Percentiles rank a stretch among this genome's conserved stretches.
These are phyloP conservation scores for Stramonita haemastoma DNA, from an alignment of 2,888 invertebrate species.

Conservation along the genomic window DNA sequence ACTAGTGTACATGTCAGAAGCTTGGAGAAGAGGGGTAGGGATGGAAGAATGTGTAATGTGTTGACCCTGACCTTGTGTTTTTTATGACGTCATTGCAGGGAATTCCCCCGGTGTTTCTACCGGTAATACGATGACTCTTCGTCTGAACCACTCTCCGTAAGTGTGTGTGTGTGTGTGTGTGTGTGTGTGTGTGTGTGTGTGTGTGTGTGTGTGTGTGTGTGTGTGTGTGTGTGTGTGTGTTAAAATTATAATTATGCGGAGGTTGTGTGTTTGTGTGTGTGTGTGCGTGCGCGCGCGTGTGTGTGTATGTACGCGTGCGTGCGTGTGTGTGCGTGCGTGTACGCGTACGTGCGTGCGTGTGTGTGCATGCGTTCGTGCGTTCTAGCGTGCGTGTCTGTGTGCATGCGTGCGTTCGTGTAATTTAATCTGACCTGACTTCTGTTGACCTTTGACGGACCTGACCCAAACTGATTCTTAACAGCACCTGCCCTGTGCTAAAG, in stretches of 20 bases:
- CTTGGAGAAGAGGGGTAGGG: too few relatives aligned
- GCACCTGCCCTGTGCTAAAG: too few relatives aligned
- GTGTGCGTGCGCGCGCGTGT: neutral
- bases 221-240: neutral
- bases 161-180: neutral
- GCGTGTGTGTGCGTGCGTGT: neutral
- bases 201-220: neutral
- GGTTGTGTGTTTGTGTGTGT: neutral
- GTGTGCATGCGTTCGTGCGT: neutral
- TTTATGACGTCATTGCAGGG: conserved; percentile 5
- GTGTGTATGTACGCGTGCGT: neutral
- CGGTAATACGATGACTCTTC: neutral
- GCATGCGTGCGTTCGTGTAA: neutral
- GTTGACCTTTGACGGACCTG: neutral
- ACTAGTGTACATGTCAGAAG: too few relatives aligned
- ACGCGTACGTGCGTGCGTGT: neutral
- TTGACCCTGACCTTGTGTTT: neutral
- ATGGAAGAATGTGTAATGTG: neutral
- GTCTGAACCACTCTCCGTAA: neutral
- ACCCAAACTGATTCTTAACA: too few relatives aligned
- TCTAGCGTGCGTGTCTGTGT: neutral
- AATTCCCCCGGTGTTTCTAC: neutral
- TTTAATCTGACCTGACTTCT: too few relatives aligned
- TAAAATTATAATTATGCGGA: too few relatives aligned
- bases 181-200: neutral